Base-by-base conservation (phyloP, 2,888 invertebrate species). In the Lacanobia wlatinum region DNA sequence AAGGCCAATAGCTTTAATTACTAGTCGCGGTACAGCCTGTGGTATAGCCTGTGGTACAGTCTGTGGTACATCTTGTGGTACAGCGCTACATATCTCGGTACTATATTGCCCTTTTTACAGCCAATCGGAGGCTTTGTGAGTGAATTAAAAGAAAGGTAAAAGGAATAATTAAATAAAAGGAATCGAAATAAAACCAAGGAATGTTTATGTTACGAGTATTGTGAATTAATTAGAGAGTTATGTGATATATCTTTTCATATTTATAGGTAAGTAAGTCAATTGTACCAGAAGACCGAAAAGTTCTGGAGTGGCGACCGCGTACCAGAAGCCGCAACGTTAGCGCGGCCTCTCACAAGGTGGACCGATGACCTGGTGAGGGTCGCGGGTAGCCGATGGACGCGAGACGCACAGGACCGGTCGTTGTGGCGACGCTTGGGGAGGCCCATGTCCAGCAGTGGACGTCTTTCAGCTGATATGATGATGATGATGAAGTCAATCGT, bases 1-100 rank as follows among this genome's bases (percentile, higher is more conserved):
- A 52, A 68, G 69, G 72, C 68, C 28, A 63, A 75, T 71, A 75
- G 60, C 74, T 75, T 70, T 79, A 81, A 83, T 81, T 69, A 81
- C 60, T 56, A 40, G 40, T 28, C 53, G 43, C 56, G 34, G n/a
- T 38, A 52, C 10, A 64, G 38, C 23, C 14, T n/a, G 34, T 5
- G 40, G 18, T 34, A 38, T 53, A 34, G 18, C 3, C 34, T 4
- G 34, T 34, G 34, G 34, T 34, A 34, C 34, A 34, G 28, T 28
- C 8, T 18, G 18, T 28, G 28, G 55, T 28, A 28, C 55, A 28
- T 28, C 38, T 34, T 58, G 23, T 6, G 28, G 21, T 43, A 28
- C 67, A 46, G 28, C 14, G n/a, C 55, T 34, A 72, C 58, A 59
- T 67, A 67, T 70, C 61, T 72, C 50, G 23, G 6, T 52, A 21